Conservation (phyloP, 2,113 vertebrate species). For the Neopipo cinnamomea region DNA sequence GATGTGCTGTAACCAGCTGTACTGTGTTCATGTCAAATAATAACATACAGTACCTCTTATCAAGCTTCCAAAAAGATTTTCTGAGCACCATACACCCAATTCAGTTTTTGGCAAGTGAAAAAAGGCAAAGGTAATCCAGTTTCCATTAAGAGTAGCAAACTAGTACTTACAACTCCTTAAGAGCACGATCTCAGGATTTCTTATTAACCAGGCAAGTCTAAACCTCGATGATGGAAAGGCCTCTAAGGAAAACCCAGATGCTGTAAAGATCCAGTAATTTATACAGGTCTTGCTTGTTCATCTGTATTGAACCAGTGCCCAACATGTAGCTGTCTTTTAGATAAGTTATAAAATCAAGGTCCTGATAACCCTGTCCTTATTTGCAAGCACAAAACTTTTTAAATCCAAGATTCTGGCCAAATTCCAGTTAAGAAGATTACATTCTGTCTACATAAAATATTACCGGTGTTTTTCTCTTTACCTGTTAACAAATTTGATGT, state of each 20-base stretch:
- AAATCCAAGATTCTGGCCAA: background rate
- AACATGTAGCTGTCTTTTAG: background rate
- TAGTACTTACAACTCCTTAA: background rate
- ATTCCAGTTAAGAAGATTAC: background rate
- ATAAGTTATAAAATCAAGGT: background rate
- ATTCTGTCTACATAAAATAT: background rate
- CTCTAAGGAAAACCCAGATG: background rate
- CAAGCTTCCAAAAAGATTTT: background rate
- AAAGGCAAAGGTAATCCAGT: background rate
- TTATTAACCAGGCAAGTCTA: background rate
- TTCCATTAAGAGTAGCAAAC: background rate
- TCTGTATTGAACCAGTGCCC: background rate
- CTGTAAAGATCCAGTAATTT: background rate
- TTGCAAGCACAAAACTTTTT: background rate
- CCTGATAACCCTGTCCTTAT: background rate
- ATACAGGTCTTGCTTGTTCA: background rate
- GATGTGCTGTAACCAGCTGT: background rate
- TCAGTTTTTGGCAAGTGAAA: background rate
- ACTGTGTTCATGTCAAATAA: background rate
- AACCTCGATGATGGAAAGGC: background rate
- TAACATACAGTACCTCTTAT: background rate
- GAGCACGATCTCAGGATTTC: background rate
- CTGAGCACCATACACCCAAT: background rate
- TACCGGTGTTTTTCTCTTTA: background rate
- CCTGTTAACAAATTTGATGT: conserved; percentile 20